phyloP scores from a whole-genome alignment of 2,888 invertebrate genomes.

The Drosophila demipolita region DNA sequence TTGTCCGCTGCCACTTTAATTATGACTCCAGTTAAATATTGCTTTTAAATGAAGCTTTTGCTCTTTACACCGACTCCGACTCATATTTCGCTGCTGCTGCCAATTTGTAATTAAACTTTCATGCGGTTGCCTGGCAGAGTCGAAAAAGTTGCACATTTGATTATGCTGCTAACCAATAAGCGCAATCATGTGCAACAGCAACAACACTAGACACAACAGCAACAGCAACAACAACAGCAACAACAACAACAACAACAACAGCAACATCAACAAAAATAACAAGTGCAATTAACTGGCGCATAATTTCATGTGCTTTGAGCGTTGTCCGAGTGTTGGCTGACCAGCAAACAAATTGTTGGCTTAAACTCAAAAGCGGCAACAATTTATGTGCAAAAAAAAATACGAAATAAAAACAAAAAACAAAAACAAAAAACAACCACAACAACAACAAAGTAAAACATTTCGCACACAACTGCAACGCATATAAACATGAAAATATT shows the following conservation, averaged over 20 bases:
- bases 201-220: slow-evolving; percentile 34
- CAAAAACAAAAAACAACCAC: slow-evolving; percentile 43
- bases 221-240: slow-evolving; percentile 32
- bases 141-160: slow-evolving; percentile 74
- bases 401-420: slow-evolving; percentile 3
- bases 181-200: slow-evolving; percentile 59
- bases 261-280: slow-evolving; percentile 45
- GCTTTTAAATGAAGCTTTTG: slow-evolving; percentile 27
- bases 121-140: slow-evolving; percentile 46
- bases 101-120: slow-evolving; percentile 70
- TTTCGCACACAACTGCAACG: slow-evolving; percentile 34
- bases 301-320: slow-evolving; percentile 45
- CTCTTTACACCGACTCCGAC: background rate
- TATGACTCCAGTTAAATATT: slow-evolving; percentile 64
- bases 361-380: slow-evolving; percentile 73
- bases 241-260: slow-evolving; percentile 37
- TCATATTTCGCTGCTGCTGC: slow-evolving; percentile 24
- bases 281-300: slow-evolving; percentile 74
- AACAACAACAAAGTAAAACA: slow-evolving; percentile 18
- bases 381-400: slow-evolving; percentile 64
- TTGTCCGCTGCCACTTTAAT: slow-evolving; percentile 63
- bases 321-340: slow-evolving; percentile 53
- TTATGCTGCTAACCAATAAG: slow-evolving; percentile 74
- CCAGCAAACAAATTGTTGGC: slow-evolving; percentile 81
- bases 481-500: slow-evolving; percentile 57